phyloP scores from a whole-genome alignment of 1,140 invertebrate species.

The Drosophila nikananu region DNA sequence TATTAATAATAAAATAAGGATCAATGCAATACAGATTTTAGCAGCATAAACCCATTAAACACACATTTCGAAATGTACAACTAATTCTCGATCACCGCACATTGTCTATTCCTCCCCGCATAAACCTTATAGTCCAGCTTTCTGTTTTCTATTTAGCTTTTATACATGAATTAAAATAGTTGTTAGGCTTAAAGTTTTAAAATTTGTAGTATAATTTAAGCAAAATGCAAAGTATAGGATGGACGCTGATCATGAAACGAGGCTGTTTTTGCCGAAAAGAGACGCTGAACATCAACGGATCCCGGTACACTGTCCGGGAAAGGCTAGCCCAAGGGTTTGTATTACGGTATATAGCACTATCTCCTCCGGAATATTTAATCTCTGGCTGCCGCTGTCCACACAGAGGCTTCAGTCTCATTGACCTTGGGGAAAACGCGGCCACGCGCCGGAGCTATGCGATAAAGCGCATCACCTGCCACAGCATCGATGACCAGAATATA shows the following conservation, averaged over 20 bases:
- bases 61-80: not conserved
- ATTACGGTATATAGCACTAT: conserved; percentile 65
- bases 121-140: conserved; percentile 25
- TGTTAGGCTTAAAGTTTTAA: conserved; percentile 64
- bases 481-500: conserved; percentile 91
- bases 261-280: conserved; percentile 93
- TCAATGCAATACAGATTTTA: not conserved
- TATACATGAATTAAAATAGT: conserved; percentile 72
- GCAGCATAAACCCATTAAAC: rapidly evolving
- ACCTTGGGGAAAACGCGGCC: conserved; percentile 91
- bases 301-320: conserved; percentile 90
- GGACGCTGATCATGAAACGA: conserved; percentile 90
- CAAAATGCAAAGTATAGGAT: conserved; percentile 89
- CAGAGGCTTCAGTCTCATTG: conserved; percentile 94
- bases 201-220: conserved; percentile 53
- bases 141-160: conserved; percentile 58
- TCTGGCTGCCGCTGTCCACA: conserved; percentile 15
- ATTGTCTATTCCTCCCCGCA: conserved; percentile 1
- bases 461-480: conserved; percentile 93
- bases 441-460: conserved; percentile 91
- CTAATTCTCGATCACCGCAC: not conserved
- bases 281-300: conserved; percentile 90
- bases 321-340: conserved; percentile 91
- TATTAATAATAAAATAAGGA: no score
- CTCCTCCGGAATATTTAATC: conserved; percentile 38